These are phyloP conservation scores for Hedychridium roseum DNA, from an alignment of 2,888 invertebrate species.

Conservation along the genomic window DNA sequence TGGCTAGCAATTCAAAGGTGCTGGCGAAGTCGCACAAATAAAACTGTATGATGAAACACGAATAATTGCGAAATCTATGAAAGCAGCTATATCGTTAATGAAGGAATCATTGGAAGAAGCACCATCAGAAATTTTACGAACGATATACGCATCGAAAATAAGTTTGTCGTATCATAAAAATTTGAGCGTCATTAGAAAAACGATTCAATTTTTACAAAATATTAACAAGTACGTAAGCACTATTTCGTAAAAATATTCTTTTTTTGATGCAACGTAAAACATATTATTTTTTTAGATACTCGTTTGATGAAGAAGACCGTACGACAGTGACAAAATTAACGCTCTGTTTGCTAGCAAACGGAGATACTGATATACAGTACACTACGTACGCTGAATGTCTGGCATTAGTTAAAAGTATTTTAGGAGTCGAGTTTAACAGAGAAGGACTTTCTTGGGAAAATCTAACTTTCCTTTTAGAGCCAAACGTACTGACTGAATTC, in stretches of 20 bases:
- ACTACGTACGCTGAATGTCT: conserved; percentile 68
- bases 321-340: conserved; percentile 56
- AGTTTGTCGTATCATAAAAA: conserved; percentile 71
- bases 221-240: conserved; percentile 37
- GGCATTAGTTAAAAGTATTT: conserved; percentile 66
- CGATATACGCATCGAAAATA: conserved; percentile 67
- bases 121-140: conserved; percentile 59
- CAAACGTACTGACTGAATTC: conserved; percentile 71
- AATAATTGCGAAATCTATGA: conserved; percentile 63
- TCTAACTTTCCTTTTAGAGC: conserved; percentile 68
- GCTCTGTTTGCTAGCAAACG: conserved; percentile 69
- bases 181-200: conserved; percentile 66
- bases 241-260: background rate
- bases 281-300: conserved; percentile 29
- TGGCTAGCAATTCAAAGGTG: conserved; percentile 62
- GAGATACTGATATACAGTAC: conserved; percentile 66
- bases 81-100: conserved; percentile 55
- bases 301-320: conserved; percentile 41
- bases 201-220: conserved; percentile 63
- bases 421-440: conserved; percentile 65
- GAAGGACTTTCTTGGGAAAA: conserved; percentile 64
- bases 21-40: conserved; percentile 55
- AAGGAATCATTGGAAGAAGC: conserved; percentile 42
- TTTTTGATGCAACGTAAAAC: background rate
- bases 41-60: conserved; percentile 63